A percentile compares a stretch with the other conserved stretches of the same genome.
These are phyloP conservation scores for Notocelia uddmanniana DNA, from an alignment of 2,888 invertebrate species.

Conservation along the genomic window DNA sequence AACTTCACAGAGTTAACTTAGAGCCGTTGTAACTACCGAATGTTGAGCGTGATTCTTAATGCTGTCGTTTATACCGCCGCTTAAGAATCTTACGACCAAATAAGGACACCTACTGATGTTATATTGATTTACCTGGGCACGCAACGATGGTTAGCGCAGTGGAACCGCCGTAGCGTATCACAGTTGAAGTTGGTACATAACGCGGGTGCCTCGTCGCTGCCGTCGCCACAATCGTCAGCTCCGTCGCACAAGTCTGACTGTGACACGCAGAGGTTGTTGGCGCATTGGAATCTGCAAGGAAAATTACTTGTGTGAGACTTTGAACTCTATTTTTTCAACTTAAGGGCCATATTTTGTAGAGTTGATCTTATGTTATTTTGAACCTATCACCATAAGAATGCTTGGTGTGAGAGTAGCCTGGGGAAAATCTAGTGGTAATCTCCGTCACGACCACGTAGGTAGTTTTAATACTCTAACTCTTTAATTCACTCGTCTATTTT, in stretches of 20 bases:
- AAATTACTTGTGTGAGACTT: background rate
- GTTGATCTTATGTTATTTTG: background rate
- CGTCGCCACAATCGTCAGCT: slow-evolving; percentile 96
- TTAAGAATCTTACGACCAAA: too few species aligned
- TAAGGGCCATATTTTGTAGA: background rate
- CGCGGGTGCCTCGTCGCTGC: slow-evolving; percentile 93
- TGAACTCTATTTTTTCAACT: background rate
- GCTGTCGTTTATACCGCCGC: too few species aligned
- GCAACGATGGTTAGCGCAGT: slow-evolving; percentile 95
- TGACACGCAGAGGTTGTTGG: slow-evolving; percentile 96
- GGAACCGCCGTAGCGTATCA: slow-evolving; percentile 93
- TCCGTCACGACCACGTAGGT: too few species aligned
- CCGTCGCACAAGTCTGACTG: slow-evolving; percentile 97
- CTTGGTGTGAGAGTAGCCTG: too few species aligned
- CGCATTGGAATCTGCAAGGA: slow-evolving; percentile 92
- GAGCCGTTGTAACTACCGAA: too few species aligned
- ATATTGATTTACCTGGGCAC: slow-evolving; percentile 86
- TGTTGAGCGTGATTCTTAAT: too few species aligned
- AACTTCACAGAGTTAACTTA: too few species aligned
- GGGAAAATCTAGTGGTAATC: too few species aligned
- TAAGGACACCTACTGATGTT: too few species aligned
- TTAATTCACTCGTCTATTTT: too few species aligned
- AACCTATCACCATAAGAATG: too few species aligned
- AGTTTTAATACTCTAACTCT: too few species aligned
- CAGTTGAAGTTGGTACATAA: slow-evolving; percentile 95